Base-by-base conservation (phyloP, 2,888 invertebrate genomes). In the Thecocarcelia acutangulata region DNA sequence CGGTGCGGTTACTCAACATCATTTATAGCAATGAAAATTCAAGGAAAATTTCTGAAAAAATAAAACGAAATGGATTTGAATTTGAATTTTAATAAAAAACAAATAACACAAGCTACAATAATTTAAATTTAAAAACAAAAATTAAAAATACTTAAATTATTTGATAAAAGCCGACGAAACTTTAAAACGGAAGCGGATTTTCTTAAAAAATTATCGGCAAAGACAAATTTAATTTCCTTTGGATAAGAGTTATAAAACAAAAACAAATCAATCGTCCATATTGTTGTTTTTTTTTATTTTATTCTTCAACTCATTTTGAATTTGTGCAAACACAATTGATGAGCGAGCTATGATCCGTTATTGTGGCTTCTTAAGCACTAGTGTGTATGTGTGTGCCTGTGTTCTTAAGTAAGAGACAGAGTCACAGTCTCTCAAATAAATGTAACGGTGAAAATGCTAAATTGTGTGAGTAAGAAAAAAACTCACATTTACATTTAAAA, bases 1-100 rank as follows among this genome's bases (percentile, higher is more conserved):
- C 64, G 40, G 74, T 61, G 82, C 82, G 82, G 64, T 75, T 78
- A 82, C 74, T 64, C 70, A 82, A 82, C 82, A 82, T 66, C 82
- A 82, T 69, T 42, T 66, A 54, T 11, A 75, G 40, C 59, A 61
- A 61, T 61, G 69, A 21, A 54, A 63, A 33, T 46, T 42, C 33
- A 42, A 15, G 50, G 28, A 50, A 50, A 33, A 37, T 33, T 12
- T 50, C 12, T 1, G 46, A 77, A 28, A 11, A 69, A 56, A 15
- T 56, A 19, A 75, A 59, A 61, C 17, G 1, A 50, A 64, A 77
- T 63, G 24, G 44, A 19, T 63, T 63, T 63, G 44, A 77, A 76
- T 33, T 8, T 33, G 4, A 69, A 17, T 56, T n/a, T 21, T 17
- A 42, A 15, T 28, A 37, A 37, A 28, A 24, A 63, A 28, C 44